Evolutionary conservation across 1,140 invertebrate genomes (phyloP).

Genomic region (Tachypleus tridentatus): DNA sequence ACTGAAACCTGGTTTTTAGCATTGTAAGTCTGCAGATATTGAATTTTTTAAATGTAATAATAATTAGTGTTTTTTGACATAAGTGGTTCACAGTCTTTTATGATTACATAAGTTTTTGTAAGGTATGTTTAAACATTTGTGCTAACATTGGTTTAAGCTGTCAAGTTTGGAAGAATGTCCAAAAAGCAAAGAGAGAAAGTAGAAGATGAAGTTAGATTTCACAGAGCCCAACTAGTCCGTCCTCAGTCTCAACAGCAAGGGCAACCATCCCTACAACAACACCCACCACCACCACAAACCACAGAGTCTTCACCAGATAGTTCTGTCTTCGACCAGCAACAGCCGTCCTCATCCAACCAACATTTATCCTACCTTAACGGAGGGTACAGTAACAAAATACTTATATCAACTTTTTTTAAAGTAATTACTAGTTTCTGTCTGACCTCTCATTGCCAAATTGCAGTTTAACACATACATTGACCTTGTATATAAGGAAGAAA

Average conservation of each 20-base stretch:
- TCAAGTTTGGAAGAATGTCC: slow-evolving; percentile 99
- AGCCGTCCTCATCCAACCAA: slow-evolving; percentile 78
- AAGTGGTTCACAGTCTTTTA: too few species aligned
- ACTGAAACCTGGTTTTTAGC: too few species aligned
- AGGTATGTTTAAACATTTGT: too few species aligned
- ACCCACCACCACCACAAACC: slow-evolving; percentile 53
- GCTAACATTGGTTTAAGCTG: slow-evolving; percentile 48
- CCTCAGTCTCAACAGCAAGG: slow-evolving; percentile 14
- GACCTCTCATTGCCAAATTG: too few species aligned
- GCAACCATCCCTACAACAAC: slow-evolving; percentile 37
- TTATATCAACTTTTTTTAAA: too few species aligned
- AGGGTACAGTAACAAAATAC: slow-evolving; percentile 38
- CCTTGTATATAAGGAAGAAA: too few species aligned
- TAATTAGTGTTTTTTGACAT: background rate
- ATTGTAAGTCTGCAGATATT: too few species aligned
- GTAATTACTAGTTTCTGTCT: too few species aligned
- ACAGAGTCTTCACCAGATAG: slow-evolving; percentile 71
- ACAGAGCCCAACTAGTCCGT: slow-evolving; percentile 49
- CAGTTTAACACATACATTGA: too few species aligned
- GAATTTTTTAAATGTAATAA: slow-evolving; percentile 5
- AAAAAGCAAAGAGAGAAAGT: slow-evolving; percentile 99
- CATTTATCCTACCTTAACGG: slow-evolving; percentile 41
- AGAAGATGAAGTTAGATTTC: slow-evolving; percentile 93
- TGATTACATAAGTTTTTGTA: too few species aligned
- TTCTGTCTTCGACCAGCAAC: slow-evolving; percentile 57